Conservation (phyloP, 2,113 vertebrate species). For the Stomatorhinus ivindoensis region DNA sequence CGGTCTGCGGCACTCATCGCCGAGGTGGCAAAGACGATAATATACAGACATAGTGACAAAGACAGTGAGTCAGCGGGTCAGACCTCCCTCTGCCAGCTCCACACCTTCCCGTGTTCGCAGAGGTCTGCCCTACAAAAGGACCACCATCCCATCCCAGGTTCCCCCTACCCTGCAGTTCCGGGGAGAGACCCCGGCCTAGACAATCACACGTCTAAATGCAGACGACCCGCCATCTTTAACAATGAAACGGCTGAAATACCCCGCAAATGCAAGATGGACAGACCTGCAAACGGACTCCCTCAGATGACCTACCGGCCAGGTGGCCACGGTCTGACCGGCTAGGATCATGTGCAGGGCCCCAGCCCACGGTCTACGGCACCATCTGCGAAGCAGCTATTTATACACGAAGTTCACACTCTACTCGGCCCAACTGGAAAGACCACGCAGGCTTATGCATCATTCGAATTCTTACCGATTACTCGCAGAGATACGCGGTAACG, state of each 20-base stretch:
- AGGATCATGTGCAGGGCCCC: background rate
- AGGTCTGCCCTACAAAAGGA: background rate
- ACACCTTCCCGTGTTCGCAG: background rate
- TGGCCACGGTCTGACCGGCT: background rate
- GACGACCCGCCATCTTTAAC: background rate
- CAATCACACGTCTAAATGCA: background rate
- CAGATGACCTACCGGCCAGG: background rate
- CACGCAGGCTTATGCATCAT: background rate
- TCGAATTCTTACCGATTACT: background rate
- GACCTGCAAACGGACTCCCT: background rate
- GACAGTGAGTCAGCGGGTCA: background rate
- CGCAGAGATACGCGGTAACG: background rate
- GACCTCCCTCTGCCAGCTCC: background rate
- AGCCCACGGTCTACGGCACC: background rate
- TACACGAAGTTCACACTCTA: background rate
- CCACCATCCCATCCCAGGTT: background rate
- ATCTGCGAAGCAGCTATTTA: background rate
- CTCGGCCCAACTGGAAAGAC: background rate
- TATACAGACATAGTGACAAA: background rate
- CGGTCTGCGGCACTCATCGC: background rate
- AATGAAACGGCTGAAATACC: background rate
- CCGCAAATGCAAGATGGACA: background rate
- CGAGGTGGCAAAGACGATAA: background rate
- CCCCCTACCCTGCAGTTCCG: background rate
- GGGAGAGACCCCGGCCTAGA: background rate